phyloP scores from a whole-genome alignment of 2,888 invertebrate genomes.

The Auanema sp. region DNA sequence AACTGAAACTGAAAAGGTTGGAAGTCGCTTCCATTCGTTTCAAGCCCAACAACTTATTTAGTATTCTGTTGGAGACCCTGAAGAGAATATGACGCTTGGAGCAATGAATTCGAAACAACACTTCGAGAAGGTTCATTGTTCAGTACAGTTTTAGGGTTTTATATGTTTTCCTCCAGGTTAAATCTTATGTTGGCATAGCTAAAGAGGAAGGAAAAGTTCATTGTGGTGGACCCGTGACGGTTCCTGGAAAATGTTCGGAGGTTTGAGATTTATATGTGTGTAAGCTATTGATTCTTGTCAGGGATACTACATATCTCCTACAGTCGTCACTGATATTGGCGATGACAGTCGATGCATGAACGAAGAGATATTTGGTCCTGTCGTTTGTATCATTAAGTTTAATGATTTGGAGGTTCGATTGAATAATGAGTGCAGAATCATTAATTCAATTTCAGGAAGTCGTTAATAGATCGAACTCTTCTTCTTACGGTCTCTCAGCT shows the following conservation, averaged over 20 bases:
- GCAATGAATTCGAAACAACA: constrained; percentile 68
- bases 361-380: constrained; percentile 71
- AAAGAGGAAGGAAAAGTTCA: constrained; percentile 65
- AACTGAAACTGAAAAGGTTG: constrained; percentile 45
- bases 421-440: no score
- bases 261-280: no score
- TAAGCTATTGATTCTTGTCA: no score
- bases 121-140: constrained; percentile 65
- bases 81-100: constrained; percentile 63
- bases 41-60: constrained; percentile 11
- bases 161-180: constrained; percentile 31
- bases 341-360: constrained; percentile 67
- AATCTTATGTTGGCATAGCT: constrained; percentile 63
- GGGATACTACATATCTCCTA: constrained; percentile 69
- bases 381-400: constrained; percentile 66
- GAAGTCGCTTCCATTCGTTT: constrained; percentile 5
- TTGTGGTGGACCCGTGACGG: constrained; percentile 65
- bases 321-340: constrained; percentile 66
- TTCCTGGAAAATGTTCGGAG: constrained; percentile 63
- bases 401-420: constrained; percentile 47
- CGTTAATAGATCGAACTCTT: constrained; percentile 67
- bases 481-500: constrained; percentile 69
- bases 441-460: no score
- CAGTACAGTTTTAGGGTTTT: no score
- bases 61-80: constrained; percentile 51